Percentiles rank a stretch among this genome's conserved stretches.
These are phyloP conservation scores for Agapostemon virescens DNA, from an alignment of 2,888 invertebrate species.

Conservation along the genomic window DNA sequence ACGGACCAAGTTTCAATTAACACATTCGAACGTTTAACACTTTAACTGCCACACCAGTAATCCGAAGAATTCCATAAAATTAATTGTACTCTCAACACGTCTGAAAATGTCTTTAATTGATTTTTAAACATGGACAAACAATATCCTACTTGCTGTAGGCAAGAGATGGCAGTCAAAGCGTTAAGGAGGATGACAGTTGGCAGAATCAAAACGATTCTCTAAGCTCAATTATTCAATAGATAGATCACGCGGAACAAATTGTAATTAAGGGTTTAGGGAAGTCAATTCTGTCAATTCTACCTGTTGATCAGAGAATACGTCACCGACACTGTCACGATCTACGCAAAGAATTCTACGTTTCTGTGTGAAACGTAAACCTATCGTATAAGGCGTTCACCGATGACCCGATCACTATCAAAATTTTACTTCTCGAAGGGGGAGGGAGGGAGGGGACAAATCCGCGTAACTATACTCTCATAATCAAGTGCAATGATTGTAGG, in stretches of 20 bases:
- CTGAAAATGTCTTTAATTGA: too few species aligned
- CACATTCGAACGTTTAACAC: neutral
- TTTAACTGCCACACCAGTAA: too few species aligned
- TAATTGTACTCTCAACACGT: too few species aligned
- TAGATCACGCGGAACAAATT: slow-evolving; percentile 16
- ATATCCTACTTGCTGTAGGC: too few species aligned
- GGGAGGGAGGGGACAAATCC: neutral
- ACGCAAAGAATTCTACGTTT: neutral
- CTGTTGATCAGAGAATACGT: neutral
- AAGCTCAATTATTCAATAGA: slow-evolving; percentile 42
- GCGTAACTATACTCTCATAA: neutral
- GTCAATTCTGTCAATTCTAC: slow-evolving; percentile 4
- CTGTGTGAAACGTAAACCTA: neutral
- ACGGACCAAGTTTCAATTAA: slow-evolving; percentile 48
- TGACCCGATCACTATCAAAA: neutral
- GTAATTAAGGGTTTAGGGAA: neutral
- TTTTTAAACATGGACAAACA: too few species aligned
- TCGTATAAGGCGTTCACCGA: neutral
- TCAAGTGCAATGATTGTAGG: neutral
- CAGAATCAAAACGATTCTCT: slow-evolving; percentile 26
- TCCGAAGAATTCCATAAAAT: too few species aligned
- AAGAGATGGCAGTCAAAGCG: too few species aligned
- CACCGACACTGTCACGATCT: neutral
- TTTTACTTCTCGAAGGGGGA: neutral
- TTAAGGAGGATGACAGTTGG: slow-evolving; percentile 7